phyloP scores from a whole-genome alignment of 2,888 invertebrate species.

The Meteorus cinctellus region DNA sequence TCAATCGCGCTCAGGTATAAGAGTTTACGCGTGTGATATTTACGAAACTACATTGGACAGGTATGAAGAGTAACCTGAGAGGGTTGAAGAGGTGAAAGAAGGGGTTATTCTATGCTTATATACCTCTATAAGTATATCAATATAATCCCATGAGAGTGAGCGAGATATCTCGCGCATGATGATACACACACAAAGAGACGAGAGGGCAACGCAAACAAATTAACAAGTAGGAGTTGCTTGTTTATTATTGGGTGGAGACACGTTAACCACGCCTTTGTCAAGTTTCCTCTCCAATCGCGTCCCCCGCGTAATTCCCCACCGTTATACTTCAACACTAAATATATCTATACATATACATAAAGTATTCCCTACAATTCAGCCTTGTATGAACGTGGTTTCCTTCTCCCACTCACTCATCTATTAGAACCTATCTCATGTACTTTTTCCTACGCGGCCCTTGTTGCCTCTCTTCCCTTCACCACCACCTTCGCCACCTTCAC shows the following conservation, averaged over 20 bases:
- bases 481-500: constrained; percentile 36
- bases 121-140: not conserved
- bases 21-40: constrained; percentile 36
- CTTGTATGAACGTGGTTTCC: constrained; percentile 33
- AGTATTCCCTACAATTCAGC: constrained; percentile 32
- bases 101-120: not conserved
- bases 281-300: constrained; percentile 68
- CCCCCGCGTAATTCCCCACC: constrained; percentile 56
- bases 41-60: constrained; percentile 28
- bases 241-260: constrained; percentile 71
- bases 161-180: constrained; percentile 10
- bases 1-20: constrained; percentile 49
- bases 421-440: not conserved
- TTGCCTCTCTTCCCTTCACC: constrained; percentile 32
- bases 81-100: constrained; percentile 10
- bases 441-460: not conserved
- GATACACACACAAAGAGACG: constrained; percentile 14
- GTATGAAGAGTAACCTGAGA: constrained; percentile 44
- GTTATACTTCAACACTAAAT: constrained; percentile 45
- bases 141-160: not conserved
- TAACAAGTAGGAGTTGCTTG: constrained; percentile 69
- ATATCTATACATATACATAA: constrained; percentile 25
- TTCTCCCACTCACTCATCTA: constrained; percentile 37
- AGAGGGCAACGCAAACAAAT: constrained; percentile 69
- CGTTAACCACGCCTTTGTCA: constrained; percentile 71